Evolutionary conservation across 2,113 vertebrate genomes (phyloP), one percentile per base, ranked within the genome.

Genomic region (Hoplias malabaricus): DNA sequence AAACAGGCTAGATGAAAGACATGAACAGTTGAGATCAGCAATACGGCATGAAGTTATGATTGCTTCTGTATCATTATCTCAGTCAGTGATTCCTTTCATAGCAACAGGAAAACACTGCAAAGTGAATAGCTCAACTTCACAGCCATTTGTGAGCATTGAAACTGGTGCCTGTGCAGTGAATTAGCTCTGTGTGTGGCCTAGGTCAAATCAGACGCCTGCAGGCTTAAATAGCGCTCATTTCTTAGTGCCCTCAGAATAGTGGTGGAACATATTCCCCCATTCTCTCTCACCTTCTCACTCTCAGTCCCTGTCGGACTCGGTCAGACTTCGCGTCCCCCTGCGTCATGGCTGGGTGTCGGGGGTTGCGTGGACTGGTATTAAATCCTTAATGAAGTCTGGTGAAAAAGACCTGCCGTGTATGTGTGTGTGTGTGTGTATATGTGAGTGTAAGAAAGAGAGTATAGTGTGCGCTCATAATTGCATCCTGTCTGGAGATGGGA

Each of bases 321-420:
- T 40, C 36, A 25, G 74, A 68, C 63, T 54, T 72, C 2, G 34
- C 42, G 6, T 69, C 40, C 74, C 71, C 50, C 63, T 68, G 80
- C 25, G 54, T 63, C 54, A 78, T 78, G 70, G 40, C 62, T 40
- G 48, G 33, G 38, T 75, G 66, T 82, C 71, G 27, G 38, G 46
- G 75, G 75, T 75, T n/a, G 21, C 42, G 38, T 46, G 59, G 80
- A 43, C 50, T 78, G 48, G 46, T 75, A 78, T 82, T 70, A 82
- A 78, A 78, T 78, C 71, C 66, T 75, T 78, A 79, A 82, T 82
- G 75, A 78, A 82, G 70, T 78, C 80, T 69, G 56, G 25, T 34
- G 62, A 77, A 62, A 66, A 5, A 19, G 25, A 75, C 33, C 27
- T 48, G n/a, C 57, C 50, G 16, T 69, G 40, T 23, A 3, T 50